phyloP scores from a whole-genome alignment of 2,113 vertebrate genomes.

The Nerophis ophidion region DNA sequence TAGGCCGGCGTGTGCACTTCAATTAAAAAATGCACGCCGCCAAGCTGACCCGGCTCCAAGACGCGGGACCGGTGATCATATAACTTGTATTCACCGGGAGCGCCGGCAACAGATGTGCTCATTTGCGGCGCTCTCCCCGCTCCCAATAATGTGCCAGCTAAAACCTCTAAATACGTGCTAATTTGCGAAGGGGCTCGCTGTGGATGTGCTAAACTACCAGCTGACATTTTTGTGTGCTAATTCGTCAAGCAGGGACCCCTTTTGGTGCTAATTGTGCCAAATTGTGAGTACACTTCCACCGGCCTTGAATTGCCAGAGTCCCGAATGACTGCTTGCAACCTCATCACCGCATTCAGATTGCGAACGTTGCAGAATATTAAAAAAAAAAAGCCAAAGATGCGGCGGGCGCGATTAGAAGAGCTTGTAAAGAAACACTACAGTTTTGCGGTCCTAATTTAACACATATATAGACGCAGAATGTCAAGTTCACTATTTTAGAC shows the following conservation, averaged over 20 bases:
- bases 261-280: slow-evolving; percentile 67
- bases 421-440: too few relatives aligned
- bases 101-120: slow-evolving; percentile 62
- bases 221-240: slow-evolving; percentile 69
- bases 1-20: slow-evolving; percentile 33
- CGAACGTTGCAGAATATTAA: too few relatives aligned
- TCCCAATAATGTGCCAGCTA: slow-evolving; percentile 57
- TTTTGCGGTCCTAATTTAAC: too few relatives aligned
- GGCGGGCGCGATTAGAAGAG: too few relatives aligned
- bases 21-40: slow-evolving; percentile 37
- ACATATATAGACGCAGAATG: too few relatives aligned
- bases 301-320: slow-evolving; percentile 52
- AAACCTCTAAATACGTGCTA: slow-evolving; percentile 64
- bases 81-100: slow-evolving; percentile 54
- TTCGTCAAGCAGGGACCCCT: slow-evolving; percentile 65
- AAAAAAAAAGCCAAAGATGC: too few relatives aligned
- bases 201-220: slow-evolving; percentile 59
- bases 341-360: slow-evolving; percentile 44
- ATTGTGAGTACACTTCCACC: slow-evolving; percentile 63
- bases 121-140: slow-evolving; percentile 56
- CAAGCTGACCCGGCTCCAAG: slow-evolving; percentile 38
- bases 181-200: slow-evolving; percentile 59
- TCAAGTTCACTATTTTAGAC: too few relatives aligned
- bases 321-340: slow-evolving; percentile 51
- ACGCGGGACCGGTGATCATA: slow-evolving; percentile 47